Evolutionary conservation across 1,140 invertebrate species (phyloP).

Genomic region (Phymorhynchus buccinoides): DNA sequence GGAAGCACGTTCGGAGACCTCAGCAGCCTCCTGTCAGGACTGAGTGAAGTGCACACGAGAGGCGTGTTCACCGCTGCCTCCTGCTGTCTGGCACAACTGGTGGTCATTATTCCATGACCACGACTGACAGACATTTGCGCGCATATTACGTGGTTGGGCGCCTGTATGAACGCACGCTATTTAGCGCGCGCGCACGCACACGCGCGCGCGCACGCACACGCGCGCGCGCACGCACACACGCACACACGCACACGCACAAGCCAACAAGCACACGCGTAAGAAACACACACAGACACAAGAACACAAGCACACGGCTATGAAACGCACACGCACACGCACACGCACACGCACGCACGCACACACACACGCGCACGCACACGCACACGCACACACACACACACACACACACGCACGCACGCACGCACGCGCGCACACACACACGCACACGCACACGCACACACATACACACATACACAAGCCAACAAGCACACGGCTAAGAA

Average conservation of each 20-base stretch:
- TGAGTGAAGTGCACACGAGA: slow-evolving; percentile 13
- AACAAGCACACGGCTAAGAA: too few relatives aligned
- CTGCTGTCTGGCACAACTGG: slow-evolving; percentile 28
- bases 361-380: not conserved
- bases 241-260: not conserved
- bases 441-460: not conserved
- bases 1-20: not conserved
- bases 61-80: slow-evolving; percentile 18
- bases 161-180: not conserved
- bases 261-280: not conserved
- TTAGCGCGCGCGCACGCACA: not conserved
- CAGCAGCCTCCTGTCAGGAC: not conserved
- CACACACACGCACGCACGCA: slow-evolving; percentile 15
- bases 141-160: not conserved
- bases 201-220: not conserved
- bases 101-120: not conserved
- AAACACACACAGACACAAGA: not conserved
- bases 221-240: not conserved
- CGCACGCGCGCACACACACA: not conserved
- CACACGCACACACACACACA: not conserved
- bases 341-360: slow-evolving; percentile 1
- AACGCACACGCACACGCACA: not conserved
- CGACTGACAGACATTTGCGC: not conserved
- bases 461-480: not conserved
- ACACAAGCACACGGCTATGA: too few relatives aligned